Evolutionary conservation across 35 echinoderm and acorn worm species (phyloP), one percentile per base, ranked within the genome.

Genomic region (Amphiura filiformis): DNA sequence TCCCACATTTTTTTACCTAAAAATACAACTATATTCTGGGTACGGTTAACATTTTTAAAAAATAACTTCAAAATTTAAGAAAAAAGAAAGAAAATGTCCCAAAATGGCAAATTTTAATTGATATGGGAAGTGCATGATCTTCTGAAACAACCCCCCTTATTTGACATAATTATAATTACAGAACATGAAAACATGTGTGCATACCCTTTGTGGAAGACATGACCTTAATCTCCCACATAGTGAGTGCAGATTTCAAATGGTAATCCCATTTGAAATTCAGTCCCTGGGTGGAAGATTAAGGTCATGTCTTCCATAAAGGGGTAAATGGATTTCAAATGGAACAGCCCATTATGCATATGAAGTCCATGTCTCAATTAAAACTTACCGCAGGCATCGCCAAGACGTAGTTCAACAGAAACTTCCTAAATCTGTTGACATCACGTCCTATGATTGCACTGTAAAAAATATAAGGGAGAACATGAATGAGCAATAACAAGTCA

Each of bases 371-470:
- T 34, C 38, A 42, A 0, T 81, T 0, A n/a, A 33, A 79, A 91
- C 90, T 97, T 82, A 97, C 95, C 52, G 76, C 76, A 34, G 95
- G 95, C 95, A 97, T 97, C 3, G 95, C 95, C 84, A 79, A 93
- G 32, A 97, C 88, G 75, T 93, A 97, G 49, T 84, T 84, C 31
- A 93, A 84, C 0, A 97, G 88, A 78, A 93, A 82, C 44, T 61
- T 82, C 88, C 93, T 97, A 75, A 97, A 97, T 33, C 87, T 37
- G 28, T 85, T 75, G 0, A 94, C 47, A 85, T 97, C 83, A 39
- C 95, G 38, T 1, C 92, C 88, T 64, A 97, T 97, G 31, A 97
- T 97, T 57, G 95, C 86, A 79, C 95, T 96, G 84, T 41, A 89
- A 81, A 22, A 76, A 13, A 90, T 39, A 85, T 78, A 26, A 31